Conservation (phyloP, 2,113 vertebrate species). For the Ptyas mucosa region DNA sequence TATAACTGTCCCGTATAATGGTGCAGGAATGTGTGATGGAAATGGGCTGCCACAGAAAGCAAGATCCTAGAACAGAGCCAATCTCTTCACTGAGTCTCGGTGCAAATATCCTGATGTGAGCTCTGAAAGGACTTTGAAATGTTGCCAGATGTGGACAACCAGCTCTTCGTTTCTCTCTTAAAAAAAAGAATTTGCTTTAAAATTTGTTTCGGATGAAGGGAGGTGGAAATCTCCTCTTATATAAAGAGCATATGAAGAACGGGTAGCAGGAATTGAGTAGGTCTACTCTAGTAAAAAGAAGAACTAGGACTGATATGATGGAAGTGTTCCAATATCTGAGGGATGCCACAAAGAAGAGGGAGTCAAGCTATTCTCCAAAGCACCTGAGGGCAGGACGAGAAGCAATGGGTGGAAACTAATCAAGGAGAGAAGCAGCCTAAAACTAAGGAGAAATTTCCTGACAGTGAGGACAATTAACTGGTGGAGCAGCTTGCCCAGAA, state of each 20-base stretch:
- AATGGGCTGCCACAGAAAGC: slow-evolving; percentile 5
- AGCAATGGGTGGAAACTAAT: neutral
- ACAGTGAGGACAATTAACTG: neutral
- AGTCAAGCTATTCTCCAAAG: neutral
- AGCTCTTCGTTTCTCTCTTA: neutral
- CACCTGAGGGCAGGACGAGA: neutral
- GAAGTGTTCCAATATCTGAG: neutral
- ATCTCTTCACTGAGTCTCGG: slow-evolving; percentile 29
- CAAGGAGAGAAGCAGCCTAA: neutral
- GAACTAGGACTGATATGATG: neutral
- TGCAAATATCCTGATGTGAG: slow-evolving; percentile 37
- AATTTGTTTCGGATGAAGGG: neutral
- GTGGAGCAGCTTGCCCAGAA: neutral
- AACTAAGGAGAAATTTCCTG: neutral
- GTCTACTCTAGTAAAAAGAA: neutral
- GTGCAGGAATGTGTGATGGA: slow-evolving; percentile 28
- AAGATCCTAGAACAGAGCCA: slow-evolving; percentile 17
- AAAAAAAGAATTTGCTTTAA: neutral
- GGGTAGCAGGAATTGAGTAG: neutral
- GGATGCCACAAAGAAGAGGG: neutral
- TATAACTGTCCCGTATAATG: slow-evolving; percentile 31
- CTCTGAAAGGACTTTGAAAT: slow-evolving; percentile 42
- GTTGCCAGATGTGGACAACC: slow-evolving; percentile 51
- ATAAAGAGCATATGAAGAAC: neutral
- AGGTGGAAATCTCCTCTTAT: neutral